These are phyloP conservation scores for Cantharis flavilabris DNA, from an alignment of 2,888 invertebrate genomes.

Conservation along the genomic window DNA sequence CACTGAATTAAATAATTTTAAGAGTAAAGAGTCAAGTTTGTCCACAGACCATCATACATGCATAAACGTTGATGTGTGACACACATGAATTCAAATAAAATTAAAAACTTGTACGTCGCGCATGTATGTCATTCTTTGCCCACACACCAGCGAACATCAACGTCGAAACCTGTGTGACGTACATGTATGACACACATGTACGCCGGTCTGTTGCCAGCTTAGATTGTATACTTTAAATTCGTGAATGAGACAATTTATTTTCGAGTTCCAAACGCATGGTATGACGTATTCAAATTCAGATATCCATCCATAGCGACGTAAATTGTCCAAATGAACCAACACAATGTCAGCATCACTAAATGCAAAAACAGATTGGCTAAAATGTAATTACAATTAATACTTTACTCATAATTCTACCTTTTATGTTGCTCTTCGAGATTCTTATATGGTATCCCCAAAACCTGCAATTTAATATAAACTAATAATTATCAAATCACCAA, in stretches of 20 bases:
- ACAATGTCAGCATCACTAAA: conserved; percentile 83
- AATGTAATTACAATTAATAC: not conserved
- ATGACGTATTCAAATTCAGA: not conserved
- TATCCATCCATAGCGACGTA: conserved; percentile 63
- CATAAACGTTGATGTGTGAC: no score
- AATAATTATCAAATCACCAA: no score
- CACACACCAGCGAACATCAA: no score
- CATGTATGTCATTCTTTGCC: no score
- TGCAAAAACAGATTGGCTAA: conserved; percentile 31
- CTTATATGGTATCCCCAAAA: conserved; percentile 86
- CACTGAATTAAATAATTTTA: no score
- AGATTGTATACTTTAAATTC: not conserved
- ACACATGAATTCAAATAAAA: no score
- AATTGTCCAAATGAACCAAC: conserved; percentile 72
- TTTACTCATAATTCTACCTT: not conserved
- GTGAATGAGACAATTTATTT: not conserved
- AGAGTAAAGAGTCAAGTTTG: no score
- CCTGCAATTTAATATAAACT: conserved; percentile 52
- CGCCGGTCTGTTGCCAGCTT: no score
- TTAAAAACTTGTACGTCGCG: no score
- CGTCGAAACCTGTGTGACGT: no score
- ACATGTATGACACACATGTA: no score
- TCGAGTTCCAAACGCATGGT: not conserved
- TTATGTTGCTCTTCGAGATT: not conserved
- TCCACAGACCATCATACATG: no score